These are phyloP conservation scores for Tupaia tana DNA, from an alignment of 2,113 vertebrate genomes.

Conservation along the genomic window DNA sequence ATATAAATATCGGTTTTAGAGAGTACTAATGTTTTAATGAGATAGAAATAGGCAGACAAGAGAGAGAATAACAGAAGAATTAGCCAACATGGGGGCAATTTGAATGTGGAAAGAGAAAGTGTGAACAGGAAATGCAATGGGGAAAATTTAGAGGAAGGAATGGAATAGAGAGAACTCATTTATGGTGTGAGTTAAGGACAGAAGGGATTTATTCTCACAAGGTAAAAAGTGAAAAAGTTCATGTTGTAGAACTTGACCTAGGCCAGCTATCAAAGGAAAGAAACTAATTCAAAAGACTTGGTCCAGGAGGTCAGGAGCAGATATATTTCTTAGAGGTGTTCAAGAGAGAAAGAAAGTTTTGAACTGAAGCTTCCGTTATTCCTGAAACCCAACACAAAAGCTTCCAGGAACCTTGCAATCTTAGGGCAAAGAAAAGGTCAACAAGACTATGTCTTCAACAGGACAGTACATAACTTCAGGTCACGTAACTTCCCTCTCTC, in stretches of 20 bases:
- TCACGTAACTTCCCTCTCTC: not conserved
- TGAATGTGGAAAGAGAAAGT: slow-evolving; percentile 61
- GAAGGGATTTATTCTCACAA: slow-evolving; percentile 53
- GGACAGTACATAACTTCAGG: not conserved
- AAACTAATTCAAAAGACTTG: slow-evolving; percentile 41
- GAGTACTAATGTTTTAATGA: slow-evolving; percentile 74
- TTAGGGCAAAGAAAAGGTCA: not conserved
- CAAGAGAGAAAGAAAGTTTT: not conserved
- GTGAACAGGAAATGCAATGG: slow-evolving; percentile 27
- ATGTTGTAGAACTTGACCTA: slow-evolving; percentile 36
- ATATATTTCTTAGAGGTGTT: slow-evolving; percentile 36
- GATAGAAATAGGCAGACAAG: slow-evolving; percentile 70
- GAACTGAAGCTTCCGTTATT: slow-evolving; percentile 27
- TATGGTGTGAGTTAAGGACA: slow-evolving; percentile 48
- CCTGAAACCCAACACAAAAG: slow-evolving; percentile 2
- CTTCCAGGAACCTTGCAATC: slow-evolving; percentile 2
- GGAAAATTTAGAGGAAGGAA: not conserved
- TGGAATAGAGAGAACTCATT: slow-evolving; percentile 50
- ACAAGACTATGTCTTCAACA: slow-evolving; percentile 4
- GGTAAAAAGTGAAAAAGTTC: slow-evolving; percentile 37
- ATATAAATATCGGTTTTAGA: slow-evolving; percentile 76
- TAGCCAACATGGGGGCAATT: slow-evolving; percentile 72
- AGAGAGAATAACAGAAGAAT: slow-evolving; percentile 72
- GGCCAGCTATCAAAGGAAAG: slow-evolving; percentile 21
- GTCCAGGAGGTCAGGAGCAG: not conserved